Conservation (phyloP, 2,797 vertebrate species). For the Pampus argenteus region DNA sequence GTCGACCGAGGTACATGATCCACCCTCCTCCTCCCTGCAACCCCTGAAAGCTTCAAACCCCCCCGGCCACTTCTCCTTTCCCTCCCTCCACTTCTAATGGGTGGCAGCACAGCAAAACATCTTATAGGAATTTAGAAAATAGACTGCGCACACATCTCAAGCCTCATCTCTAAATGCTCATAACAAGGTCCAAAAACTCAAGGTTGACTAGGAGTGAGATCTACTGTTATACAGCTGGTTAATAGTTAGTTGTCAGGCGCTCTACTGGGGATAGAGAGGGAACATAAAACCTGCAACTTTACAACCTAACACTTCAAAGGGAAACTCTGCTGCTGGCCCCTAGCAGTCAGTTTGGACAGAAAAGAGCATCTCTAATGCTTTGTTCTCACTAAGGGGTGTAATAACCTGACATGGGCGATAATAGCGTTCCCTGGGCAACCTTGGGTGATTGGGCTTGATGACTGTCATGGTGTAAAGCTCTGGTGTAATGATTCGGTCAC, state of each 20-base stretch:
- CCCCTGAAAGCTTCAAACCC: conserved; percentile 54
- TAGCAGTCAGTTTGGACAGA: conserved; percentile 57
- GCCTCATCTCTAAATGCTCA: conserved; percentile 34
- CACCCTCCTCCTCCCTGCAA: conserved; percentile 64
- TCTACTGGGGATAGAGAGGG: conserved; percentile 40
- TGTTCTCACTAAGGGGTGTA: conserved; percentile 68
- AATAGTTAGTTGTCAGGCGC: conserved; percentile 58
- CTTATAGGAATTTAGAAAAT: conserved; percentile 54
- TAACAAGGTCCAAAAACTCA: conserved; percentile 32
- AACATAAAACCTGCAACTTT: conserved; percentile 65
- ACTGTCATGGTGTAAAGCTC: conserved; percentile 60
- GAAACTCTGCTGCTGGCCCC: conserved; percentile 37
- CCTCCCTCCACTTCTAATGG: conserved; percentile 57
- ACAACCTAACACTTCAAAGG: conserved; percentile 69
- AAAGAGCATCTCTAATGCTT: conserved; percentile 67
- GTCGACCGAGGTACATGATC: conserved; percentile 91
- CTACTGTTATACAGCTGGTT: conserved; percentile 1
- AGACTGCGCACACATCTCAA: conserved; percentile 19
- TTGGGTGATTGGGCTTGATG: conserved; percentile 61
- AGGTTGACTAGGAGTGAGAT: conserved; percentile 47
- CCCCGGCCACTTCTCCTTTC: conserved; percentile 49
- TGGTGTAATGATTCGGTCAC: conserved; percentile 63
- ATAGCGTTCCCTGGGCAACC: conserved; percentile 61
- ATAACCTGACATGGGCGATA: conserved; percentile 71
- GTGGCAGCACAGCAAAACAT: conserved; percentile 74